A percentile compares a stretch with the other conserved stretches of the same genome.
Conservation (phyloP, 2,888 invertebrate genomes). For the Catocala sponsa region DNA sequence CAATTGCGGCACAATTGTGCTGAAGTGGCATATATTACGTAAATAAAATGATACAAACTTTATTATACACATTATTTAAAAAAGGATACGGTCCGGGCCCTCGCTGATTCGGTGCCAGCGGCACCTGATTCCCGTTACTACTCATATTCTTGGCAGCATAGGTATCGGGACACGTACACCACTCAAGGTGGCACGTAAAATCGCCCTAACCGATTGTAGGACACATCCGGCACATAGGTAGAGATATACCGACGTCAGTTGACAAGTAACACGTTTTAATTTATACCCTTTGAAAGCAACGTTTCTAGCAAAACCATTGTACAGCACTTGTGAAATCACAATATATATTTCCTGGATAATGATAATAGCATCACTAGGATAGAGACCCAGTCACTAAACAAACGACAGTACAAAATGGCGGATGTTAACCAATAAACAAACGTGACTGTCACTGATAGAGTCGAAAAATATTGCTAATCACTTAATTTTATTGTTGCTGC, state of each 20-base stretch:
- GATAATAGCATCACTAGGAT: constrained; percentile 80
- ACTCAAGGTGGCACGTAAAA: constrained; percentile 89
- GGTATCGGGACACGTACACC: constrained; percentile 88
- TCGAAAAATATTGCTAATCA: constrained; percentile 60
- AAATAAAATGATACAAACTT: constrained; percentile 74
- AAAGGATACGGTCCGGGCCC: constrained; percentile 89
- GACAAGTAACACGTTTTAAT: constrained; percentile 83
- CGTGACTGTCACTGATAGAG: constrained; percentile 80
- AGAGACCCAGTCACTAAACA: constrained; percentile 85
- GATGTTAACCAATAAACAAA: constrained; percentile 88
- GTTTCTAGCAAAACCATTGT: constrained; percentile 85
- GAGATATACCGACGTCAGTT: constrained; percentile 80
- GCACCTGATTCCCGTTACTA: constrained; percentile 90
- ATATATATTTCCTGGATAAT: constrained; percentile 74
- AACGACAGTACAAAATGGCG: constrained; percentile 88
- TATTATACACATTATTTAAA: constrained; percentile 58
- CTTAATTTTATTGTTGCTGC: constrained; percentile 64
- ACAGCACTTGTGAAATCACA: constrained; percentile 78
- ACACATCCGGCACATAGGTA: constrained; percentile 87
- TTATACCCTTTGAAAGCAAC: constrained; percentile 74
- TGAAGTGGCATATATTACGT: constrained; percentile 84
- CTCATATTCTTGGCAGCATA: constrained; percentile 89
- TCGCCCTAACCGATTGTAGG: constrained; percentile 87
- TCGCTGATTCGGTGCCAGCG: constrained; percentile 88
- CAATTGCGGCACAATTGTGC: constrained; percentile 76